A percentile compares a stretch with the other conserved stretches of the same genome.
Conservation (phyloP, 2,888 invertebrate genomes). For the Eledone cirrhosa region DNA sequence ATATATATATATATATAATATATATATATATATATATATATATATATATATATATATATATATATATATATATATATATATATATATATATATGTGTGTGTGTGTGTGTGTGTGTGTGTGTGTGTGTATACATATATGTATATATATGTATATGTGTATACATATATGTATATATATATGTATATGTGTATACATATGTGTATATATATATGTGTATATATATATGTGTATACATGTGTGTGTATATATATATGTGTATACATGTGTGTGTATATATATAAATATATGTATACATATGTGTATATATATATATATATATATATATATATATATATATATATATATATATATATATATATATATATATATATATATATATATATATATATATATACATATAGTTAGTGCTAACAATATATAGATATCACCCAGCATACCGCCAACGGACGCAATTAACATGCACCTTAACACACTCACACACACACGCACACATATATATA, state of each 20-base stretch:
- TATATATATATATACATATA: not conserved
- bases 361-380: not conserved
- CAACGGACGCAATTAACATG: too few species aligned
- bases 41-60: conserved; percentile 28
- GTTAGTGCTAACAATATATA: not conserved
- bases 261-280: not conserved
- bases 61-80: not conserved
- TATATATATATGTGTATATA: not conserved
- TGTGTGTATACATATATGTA: not conserved
- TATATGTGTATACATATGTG: not conserved
- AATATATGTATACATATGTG: not conserved
- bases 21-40: conserved; percentile 26
- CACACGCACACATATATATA: too few species aligned
- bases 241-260: not conserved
- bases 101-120: not conserved
- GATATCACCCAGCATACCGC: not conserved
- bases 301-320: not conserved
- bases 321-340: not conserved
- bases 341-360: not conserved
- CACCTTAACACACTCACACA: too few species aligned
- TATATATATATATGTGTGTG: not conserved
- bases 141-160: not conserved
- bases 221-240: not conserved
- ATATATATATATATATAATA: not conserved
- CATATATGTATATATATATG: not conserved